Percentiles rank a stretch among this genome's conserved stretches.
phyloP scores from a whole-genome alignment of 2,888 invertebrate genomes.

The Itoplectis maculator region DNA sequence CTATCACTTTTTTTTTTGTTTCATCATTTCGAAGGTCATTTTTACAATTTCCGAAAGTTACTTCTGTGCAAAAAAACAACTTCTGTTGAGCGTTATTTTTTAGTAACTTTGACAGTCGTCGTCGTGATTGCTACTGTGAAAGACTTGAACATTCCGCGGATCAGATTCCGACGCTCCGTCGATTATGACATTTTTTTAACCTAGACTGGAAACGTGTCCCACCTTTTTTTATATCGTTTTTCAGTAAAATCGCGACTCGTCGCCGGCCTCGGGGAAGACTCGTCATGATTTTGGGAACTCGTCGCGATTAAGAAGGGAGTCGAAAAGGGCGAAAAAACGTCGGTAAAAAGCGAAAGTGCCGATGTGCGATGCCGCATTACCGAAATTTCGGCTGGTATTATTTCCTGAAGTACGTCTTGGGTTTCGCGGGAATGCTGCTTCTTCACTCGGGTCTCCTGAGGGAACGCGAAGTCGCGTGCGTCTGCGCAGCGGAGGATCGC shows the following conservation, averaged over 20 bases:
- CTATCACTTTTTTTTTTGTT: no score
- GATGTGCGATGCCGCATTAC: conserved; percentile 77
- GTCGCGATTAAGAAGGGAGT: background rate
- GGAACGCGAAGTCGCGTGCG: conserved; percentile 71
- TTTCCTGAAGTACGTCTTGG: conserved; percentile 79
- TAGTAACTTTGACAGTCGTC: no score
- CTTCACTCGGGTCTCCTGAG: conserved; percentile 77
- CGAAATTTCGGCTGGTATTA: conserved; percentile 78
- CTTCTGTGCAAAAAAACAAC: no score
- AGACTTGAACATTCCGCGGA: background rate
- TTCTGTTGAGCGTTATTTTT: no score
- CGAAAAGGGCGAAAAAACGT: no score
- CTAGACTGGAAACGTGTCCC: background rate
- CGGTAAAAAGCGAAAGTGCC: conserved; percentile 20
- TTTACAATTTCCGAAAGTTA: no score
- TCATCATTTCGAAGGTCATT: no score
- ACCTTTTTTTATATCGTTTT: background rate
- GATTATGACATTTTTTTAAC: conserved; percentile 41
- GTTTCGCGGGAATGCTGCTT: conserved; percentile 77
- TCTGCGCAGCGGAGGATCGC: conserved; percentile 66
- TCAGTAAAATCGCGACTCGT: background rate
- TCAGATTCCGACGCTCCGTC: background rate
- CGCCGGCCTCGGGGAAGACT: conserved; percentile 47
- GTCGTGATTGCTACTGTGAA: no score
- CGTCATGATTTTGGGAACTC: conserved; percentile 39